Evolutionary conservation across 2,888 invertebrate species (phyloP).

Genomic region (Clusia tigrina): DNA sequence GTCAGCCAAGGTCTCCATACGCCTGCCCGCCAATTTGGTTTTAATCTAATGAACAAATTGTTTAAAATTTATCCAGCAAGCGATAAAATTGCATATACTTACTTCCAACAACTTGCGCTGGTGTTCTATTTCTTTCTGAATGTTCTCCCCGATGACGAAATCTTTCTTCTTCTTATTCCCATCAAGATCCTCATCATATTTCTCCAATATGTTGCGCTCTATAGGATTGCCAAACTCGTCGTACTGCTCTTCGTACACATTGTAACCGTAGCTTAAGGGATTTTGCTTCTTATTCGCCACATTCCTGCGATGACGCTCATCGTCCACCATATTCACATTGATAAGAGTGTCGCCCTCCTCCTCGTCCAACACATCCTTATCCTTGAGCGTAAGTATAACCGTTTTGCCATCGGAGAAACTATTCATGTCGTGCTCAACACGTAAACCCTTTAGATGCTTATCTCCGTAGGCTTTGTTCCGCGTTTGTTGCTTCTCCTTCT

Average conservation of each 20-base stretch:
- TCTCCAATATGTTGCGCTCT: conserved; percentile 77
- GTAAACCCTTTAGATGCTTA: conserved; percentile 79
- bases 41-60: conserved; percentile 62
- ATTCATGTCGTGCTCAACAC: conserved; percentile 82
- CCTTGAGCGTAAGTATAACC: conserved; percentile 91
- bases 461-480: conserved; percentile 72
- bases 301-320: conserved; percentile 86
- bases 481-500: conserved; percentile 74
- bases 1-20: conserved; percentile 77
- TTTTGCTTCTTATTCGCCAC: conserved; percentile 84
- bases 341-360: conserved; percentile 88
- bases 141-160: conserved; percentile 80
- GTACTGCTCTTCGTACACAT: conserved; percentile 80
- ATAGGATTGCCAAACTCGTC: conserved; percentile 74
- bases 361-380: conserved; percentile 87
- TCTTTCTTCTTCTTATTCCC: conserved; percentile 70
- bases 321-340: conserved; percentile 88
- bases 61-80: conserved; percentile 9
- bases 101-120: conserved; percentile 60
- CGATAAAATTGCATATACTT: not conserved
- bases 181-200: conserved; percentile 88
- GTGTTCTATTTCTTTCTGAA: conserved; percentile 68
- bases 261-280: conserved; percentile 81
- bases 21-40: conserved; percentile 71
- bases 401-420: conserved; percentile 79